Evolutionary conservation across 2,113 vertebrate genomes (phyloP).

Genomic region (Rhinogobius similis): DNA sequence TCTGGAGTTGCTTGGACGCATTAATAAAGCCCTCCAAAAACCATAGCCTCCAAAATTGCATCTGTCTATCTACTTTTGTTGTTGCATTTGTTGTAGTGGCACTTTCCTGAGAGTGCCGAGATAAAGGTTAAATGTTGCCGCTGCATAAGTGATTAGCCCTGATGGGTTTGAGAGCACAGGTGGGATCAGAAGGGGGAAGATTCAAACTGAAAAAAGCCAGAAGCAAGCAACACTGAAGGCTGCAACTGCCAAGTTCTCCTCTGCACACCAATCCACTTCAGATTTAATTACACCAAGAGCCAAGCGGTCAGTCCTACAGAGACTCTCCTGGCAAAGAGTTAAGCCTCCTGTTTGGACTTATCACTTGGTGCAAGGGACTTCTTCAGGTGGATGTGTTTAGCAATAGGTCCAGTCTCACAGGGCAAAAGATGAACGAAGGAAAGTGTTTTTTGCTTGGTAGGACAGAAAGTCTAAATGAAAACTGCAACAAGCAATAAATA

Average conservation of each 20-base stretch:
- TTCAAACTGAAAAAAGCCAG: constrained; percentile 45
- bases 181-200: constrained; percentile 44
- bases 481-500: not conserved
- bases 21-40: constrained; percentile 34
- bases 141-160: constrained; percentile 57
- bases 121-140: constrained; percentile 64
- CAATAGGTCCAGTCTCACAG: constrained; percentile 2
- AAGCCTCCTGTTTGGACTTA: constrained; percentile 40
- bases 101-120: constrained; percentile 50
- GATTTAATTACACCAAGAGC: constrained; percentile 56
- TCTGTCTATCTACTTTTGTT: constrained; percentile 22
- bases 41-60: constrained; percentile 23
- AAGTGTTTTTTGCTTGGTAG: not conserved
- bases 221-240: constrained; percentile 30
- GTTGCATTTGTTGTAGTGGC: constrained; percentile 45
- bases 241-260: constrained; percentile 41
- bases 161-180: constrained; percentile 60
- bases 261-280: constrained; percentile 58
- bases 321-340: constrained; percentile 33
- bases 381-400: constrained; percentile 9
- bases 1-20: constrained; percentile 39
- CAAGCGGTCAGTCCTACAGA: constrained; percentile 40
- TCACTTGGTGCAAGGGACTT: constrained; percentile 15
- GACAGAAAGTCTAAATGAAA: not conserved
- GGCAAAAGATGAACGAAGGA: not conserved